These are phyloP conservation scores for Myodes glareolus DNA, from an alignment of 2,113 vertebrate species.

Conservation along the genomic window DNA sequence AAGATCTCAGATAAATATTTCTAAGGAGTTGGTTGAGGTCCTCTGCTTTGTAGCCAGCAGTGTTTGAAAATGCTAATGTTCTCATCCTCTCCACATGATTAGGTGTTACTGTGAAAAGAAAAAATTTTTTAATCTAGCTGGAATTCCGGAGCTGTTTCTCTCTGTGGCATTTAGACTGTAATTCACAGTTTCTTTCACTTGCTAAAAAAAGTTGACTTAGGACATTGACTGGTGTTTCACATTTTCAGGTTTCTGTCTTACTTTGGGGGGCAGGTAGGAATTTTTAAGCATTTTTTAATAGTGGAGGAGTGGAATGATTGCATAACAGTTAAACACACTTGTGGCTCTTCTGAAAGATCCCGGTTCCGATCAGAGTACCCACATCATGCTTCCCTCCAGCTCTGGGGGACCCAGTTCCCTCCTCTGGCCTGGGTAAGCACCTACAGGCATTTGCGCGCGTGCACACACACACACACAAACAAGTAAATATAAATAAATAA, in stretches of 20 bases:
- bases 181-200: conserved; percentile 41
- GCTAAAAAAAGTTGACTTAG: conserved; percentile 38
- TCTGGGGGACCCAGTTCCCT: background rate
- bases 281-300: background rate
- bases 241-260: background rate
- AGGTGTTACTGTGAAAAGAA: conserved; percentile 13
- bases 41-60: background rate
- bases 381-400: background rate
- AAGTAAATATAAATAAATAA: background rate
- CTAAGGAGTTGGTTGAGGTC: background rate
- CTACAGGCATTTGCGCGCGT: too few relatives aligned
- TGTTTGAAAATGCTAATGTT: conserved; percentile 40
- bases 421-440: background rate
- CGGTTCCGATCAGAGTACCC: background rate
- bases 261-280: background rate
- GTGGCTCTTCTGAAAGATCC: background rate
- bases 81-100: background rate
- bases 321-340: background rate
- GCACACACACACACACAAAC: background rate
- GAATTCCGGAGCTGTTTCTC: background rate
- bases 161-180: conserved; percentile 35
- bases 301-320: background rate
- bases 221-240: conserved; percentile 5
- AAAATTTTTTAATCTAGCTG: conserved; percentile 25
- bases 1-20: conserved; percentile 52